Percentiles rank a stretch among this genome's conserved stretches.
phyloP scores from a whole-genome alignment of 1,140 invertebrate species.

The Heliothis virescens region DNA sequence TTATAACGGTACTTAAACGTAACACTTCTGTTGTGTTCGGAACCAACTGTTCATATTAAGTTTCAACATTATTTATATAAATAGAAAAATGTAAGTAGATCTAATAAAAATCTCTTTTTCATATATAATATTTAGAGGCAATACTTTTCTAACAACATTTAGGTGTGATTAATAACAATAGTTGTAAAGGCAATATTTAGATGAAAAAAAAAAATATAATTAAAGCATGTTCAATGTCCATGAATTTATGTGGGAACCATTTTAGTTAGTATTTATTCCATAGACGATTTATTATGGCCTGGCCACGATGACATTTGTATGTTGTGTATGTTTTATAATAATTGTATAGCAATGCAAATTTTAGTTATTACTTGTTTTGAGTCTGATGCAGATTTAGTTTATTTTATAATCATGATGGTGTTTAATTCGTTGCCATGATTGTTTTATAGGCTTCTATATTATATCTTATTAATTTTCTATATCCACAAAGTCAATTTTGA shows the following conservation, averaged over 20 bases:
- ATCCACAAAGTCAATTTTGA: slow-evolving; percentile 19
- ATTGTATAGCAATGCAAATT: slow-evolving; percentile 73
- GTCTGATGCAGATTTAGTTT: slow-evolving; percentile 81
- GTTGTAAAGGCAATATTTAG: slow-evolving; percentile 80
- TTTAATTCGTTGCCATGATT: slow-evolving; percentile 55
- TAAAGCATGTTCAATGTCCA: slow-evolving; percentile 69
- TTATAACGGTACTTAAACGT: slow-evolving; percentile 79
- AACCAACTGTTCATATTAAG: slow-evolving; percentile 67
- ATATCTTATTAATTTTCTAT: slow-evolving; percentile 33
- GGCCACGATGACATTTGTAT: slow-evolving; percentile 72
- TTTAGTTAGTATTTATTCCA: slow-evolving; percentile 68
- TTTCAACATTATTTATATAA: slow-evolving; percentile 77
- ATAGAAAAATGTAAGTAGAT: slow-evolving; percentile 77
- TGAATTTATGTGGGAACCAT: slow-evolving; percentile 71
- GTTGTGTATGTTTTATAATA: slow-evolving; percentile 78
- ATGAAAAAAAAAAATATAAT: slow-evolving; percentile 62
- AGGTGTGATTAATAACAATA: slow-evolving; percentile 81
- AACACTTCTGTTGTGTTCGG: slow-evolving; percentile 64
- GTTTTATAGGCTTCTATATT: slow-evolving; percentile 38
- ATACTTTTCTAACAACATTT: slow-evolving; percentile 83
- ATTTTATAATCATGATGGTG: slow-evolving; percentile 33
- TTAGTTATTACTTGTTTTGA: slow-evolving; percentile 66
- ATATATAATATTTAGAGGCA: slow-evolving; percentile 80
- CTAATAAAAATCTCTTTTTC: slow-evolving; percentile 75
- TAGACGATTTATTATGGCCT: slow-evolving; percentile 67